Conservation (phyloP, 2,113 vertebrate species). For the Cairina moschata region DNA sequence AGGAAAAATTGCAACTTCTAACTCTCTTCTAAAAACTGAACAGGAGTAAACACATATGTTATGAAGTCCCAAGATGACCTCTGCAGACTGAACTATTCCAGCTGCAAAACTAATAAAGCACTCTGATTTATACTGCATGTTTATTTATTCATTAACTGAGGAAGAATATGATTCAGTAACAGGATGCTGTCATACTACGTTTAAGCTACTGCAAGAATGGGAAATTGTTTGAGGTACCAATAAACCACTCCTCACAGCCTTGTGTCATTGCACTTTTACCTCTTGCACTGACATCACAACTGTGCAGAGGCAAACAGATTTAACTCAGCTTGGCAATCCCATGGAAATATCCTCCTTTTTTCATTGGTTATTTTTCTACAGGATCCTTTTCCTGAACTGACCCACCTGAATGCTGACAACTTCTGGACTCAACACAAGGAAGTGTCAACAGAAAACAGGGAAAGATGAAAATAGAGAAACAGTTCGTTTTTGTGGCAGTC, state of each 20-base stretch:
- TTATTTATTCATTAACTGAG: constrained; percentile 6
- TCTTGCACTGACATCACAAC: neutral
- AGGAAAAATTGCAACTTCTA: neutral
- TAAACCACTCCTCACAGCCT: neutral
- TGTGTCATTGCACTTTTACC: neutral
- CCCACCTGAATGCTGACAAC: neutral
- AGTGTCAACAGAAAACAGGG: neutral
- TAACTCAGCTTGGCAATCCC: neutral
- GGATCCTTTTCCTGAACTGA: constrained; percentile 2
- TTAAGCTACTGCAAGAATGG: neutral
- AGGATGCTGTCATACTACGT: neutral
- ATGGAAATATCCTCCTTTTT: neutral
- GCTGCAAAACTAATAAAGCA: neutral
- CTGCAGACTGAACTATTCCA: neutral
- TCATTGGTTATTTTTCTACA: neutral
- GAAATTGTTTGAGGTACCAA: neutral
- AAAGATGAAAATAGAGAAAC: neutral
- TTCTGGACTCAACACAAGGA: neutral
- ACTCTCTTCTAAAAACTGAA: neutral
- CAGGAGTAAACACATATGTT: neutral
- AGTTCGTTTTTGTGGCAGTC: neutral
- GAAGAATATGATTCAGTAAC: neutral
- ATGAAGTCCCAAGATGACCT: neutral
- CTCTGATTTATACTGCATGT: neutral
- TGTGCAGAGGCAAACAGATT: neutral